Conservation (phyloP, 2,113 vertebrate species). For the Cervus canadensis region DNA sequence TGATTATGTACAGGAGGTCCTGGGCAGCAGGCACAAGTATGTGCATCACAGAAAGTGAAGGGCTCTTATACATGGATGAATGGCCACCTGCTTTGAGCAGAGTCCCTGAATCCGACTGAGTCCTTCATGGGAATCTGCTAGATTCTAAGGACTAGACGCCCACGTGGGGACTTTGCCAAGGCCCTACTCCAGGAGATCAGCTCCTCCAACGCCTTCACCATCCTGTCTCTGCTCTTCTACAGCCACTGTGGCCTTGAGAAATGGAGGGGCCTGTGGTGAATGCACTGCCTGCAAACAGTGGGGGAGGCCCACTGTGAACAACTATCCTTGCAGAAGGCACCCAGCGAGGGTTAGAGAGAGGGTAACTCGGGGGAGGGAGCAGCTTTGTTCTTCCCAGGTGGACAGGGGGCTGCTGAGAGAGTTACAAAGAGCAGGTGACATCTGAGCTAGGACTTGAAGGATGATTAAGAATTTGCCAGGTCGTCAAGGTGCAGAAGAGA, state of each 20-base stretch:
- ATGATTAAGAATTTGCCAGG: background rate
- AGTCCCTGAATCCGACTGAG: background rate
- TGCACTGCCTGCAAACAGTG: accelerated
- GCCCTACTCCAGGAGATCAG: background rate
- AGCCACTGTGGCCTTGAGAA: background rate
- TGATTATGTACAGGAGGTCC: background rate
- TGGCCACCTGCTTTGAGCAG: background rate
- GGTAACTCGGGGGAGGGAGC: background rate
- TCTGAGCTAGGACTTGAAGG: background rate
- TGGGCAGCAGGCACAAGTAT: background rate
- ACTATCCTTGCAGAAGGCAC: background rate
- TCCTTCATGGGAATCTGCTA: background rate
- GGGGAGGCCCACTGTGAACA: background rate
- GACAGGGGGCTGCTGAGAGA: background rate
- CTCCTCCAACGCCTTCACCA: background rate
- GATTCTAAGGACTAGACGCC: background rate
- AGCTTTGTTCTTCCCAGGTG: background rate
- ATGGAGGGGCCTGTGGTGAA: background rate
- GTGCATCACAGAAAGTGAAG: background rate
- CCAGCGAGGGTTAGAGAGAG: background rate
- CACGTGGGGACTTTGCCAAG: background rate
- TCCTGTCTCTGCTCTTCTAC: background rate
- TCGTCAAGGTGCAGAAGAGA: background rate
- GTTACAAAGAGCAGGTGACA: background rate
- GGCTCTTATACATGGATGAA: background rate